Conservation (phyloP, 2,113 vertebrate species). For the Nestor notabilis region DNA sequence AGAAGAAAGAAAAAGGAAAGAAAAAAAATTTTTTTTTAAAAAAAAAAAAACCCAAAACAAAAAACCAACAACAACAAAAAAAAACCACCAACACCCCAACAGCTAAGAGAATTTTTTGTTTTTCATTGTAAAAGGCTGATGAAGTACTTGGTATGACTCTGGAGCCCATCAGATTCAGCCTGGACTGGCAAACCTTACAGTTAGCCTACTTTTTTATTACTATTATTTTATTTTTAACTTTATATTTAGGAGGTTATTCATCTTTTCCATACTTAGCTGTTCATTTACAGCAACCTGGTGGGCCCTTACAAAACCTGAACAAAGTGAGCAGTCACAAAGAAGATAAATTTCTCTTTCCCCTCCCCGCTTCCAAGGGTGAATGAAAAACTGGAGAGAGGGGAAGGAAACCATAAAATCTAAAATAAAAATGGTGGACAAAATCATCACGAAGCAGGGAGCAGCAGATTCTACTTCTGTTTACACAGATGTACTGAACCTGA, state of each 20-base stretch:
- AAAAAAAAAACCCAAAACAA: background rate
- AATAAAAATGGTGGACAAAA: background rate
- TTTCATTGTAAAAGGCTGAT: background rate
- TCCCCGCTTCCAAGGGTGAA: fast-evolving
- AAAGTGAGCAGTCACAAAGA: background rate
- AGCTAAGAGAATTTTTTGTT: background rate
- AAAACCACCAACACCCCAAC: background rate
- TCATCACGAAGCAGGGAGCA: background rate
- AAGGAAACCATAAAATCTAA: background rate
- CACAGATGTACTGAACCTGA: background rate
- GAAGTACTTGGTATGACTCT: conserved; percentile 13
- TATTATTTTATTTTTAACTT: background rate
- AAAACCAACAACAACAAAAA: too few species aligned
- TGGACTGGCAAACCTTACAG: conserved; percentile 1
- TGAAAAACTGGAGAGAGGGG: background rate
- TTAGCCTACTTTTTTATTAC: background rate
- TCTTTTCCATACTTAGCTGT: background rate
- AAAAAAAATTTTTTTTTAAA: background rate
- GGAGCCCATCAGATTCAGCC: conserved; percentile 19
- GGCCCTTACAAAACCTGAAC: background rate
- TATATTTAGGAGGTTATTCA: background rate
- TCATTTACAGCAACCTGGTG: background rate
- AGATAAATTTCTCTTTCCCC: background rate
- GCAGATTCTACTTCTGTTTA: background rate
- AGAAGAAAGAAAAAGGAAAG: background rate